Evolutionary conservation across 2,113 vertebrate genomes (phyloP).

Genomic region (Dinomys branickii): DNA sequence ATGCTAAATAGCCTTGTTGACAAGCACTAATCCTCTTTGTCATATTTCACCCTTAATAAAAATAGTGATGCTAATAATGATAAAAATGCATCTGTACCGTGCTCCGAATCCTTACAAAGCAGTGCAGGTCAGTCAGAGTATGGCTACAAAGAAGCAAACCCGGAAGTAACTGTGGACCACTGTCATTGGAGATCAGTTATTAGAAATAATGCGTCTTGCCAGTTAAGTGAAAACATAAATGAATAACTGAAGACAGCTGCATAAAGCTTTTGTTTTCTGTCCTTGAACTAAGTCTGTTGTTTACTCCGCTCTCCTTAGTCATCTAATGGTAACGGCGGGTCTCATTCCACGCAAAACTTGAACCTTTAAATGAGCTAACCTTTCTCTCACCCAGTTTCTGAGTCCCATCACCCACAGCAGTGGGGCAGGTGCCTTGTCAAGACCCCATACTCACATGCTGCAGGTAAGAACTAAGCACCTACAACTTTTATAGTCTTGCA

Average conservation of each 20-base stretch:
- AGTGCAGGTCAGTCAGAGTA: slow-evolving; percentile 38
- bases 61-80: slow-evolving; percentile 63
- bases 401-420: background rate
- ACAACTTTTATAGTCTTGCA: background rate
- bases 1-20: slow-evolving; percentile 71
- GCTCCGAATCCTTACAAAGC: slow-evolving; percentile 41
- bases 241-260: background rate
- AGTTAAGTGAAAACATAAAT: background rate
- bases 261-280: background rate
- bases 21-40: slow-evolving; percentile 66
- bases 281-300: background rate
- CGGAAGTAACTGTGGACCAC: background rate
- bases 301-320: background rate
- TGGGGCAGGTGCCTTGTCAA: background rate
- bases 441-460: background rate
- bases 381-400: background rate
- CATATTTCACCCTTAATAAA: slow-evolving; percentile 73
- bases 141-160: background rate
- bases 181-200: background rate
- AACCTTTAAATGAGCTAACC: background rate
- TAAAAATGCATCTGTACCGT: slow-evolving; percentile 33
- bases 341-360: background rate
- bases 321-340: background rate
- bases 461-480: background rate
- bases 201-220: slow-evolving; percentile 1